phyloP scores from a whole-genome alignment of 2,888 invertebrate genomes.

The Erebia aethiops region DNA sequence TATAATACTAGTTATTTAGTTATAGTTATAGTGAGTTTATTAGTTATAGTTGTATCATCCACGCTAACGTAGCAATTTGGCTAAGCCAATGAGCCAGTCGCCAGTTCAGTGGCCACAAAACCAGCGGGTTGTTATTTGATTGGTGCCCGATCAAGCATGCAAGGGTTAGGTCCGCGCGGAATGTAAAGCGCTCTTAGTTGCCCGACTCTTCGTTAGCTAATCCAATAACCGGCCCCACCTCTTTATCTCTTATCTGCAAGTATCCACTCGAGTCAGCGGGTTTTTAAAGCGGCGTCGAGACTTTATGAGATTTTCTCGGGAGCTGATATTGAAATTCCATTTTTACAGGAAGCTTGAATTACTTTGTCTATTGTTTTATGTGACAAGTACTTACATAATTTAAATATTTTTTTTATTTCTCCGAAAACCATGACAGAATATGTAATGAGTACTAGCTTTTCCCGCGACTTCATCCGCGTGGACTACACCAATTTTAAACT shows the following conservation, averaged over 20 bases:
- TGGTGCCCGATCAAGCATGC: conserved; percentile 7
- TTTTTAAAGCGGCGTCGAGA: background rate
- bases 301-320: conserved; percentile 9
- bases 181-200: conserved; percentile 22
- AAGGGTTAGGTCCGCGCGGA: conserved; percentile 17
- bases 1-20: no score
- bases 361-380: background rate
- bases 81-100: background rate
- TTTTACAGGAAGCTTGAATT: conserved; percentile 2
- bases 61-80: no score
- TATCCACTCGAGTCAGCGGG: background rate
- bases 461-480: no score
- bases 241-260: background rate
- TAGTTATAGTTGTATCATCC: no score
- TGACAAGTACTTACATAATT: background rate
- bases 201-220: conserved; percentile 20
- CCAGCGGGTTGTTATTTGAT: conserved; percentile 20
- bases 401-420: no score
- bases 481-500: no score
- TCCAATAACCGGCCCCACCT: conserved; percentile 13
- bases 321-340: conserved; percentile 11
- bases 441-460: no score
- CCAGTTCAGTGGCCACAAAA: conserved; percentile 5
- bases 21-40: no score
- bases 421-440: no score